Evolutionary conservation across 2,113 vertebrate genomes (phyloP), one percentile per base, ranked within the genome.

Genomic region (Spea multiplicata): DNA sequence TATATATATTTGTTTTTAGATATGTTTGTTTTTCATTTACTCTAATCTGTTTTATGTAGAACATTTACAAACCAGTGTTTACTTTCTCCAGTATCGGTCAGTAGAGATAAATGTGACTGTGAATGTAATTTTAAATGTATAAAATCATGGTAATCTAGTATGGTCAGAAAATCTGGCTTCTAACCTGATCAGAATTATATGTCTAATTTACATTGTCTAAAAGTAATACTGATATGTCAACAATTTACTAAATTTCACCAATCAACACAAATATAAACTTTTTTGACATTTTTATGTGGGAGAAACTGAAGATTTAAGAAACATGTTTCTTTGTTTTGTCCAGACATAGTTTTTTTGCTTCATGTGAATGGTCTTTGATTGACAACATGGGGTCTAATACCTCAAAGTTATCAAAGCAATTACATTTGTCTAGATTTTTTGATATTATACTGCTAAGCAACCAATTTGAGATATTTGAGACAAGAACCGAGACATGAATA

Each of bases 361-460:
- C 66, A 76, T 44, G 53, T 69, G 66, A 66, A 47, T 52, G 70
- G 53, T n/a, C 57, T 16, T 49, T 76, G 45, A 76, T 69, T 76
- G 75, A 76, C 75, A 76, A 66, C 30, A 30, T 46, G 53, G 57
- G 65, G 67, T 70, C 75, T 46, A 76, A 8, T 66, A 76, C 75
- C 69, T 48, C 65, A 69, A 76, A 76, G 52, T 61, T 76, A 76
- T 76, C 75, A 76, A 70, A 76, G 75, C 75, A 76, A 76, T 76
- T 76, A 76, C 53, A 76, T 76, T 53, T 69, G 75, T 76, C 66
- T 70, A 66, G 66, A 70, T 69, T 76, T 61, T 70, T 14, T 69
- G 66, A 69, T 48, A 70, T 69, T 52, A 49, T 49, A 45, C 62
- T 55, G 67, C 65, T 69, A 66, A 70, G 66, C 74, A 69, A 53